Percentiles rank a stretch among this genome's conserved stretches.
phyloP scores from a whole-genome alignment of 2,888 invertebrate species.

The Eledone cirrhosa region DNA sequence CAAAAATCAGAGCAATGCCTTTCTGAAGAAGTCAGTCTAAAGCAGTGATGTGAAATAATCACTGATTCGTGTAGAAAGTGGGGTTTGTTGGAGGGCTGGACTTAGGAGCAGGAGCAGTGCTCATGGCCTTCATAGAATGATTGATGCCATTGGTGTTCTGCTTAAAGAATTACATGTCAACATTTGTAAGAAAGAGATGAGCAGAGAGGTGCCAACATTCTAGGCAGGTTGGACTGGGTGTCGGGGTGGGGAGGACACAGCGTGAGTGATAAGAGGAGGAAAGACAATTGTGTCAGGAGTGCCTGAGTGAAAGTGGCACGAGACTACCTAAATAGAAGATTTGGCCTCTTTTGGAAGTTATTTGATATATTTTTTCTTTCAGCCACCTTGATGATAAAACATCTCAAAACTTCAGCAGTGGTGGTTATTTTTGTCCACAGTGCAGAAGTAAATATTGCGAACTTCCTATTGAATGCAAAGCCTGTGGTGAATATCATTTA shows the following conservation, averaged over 20 bases:
- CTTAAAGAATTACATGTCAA: neutral
- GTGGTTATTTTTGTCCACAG: constrained; percentile 74
- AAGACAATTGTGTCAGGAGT: too few relatives aligned
- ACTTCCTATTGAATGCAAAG: constrained; percentile 94
- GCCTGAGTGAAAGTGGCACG: too few relatives aligned
- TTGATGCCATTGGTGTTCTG: constrained; percentile 11
- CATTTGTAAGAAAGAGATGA: neutral
- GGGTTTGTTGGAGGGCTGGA: neutral
- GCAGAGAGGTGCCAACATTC: neutral
- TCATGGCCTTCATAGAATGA: neutral
- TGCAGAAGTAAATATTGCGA: constrained; percentile 98
- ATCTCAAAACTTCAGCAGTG: constrained; percentile 58
- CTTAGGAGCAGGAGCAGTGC: neutral
- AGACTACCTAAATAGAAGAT: neutral
- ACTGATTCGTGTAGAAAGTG: neutral
- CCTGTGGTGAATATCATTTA: constrained; percentile 74
- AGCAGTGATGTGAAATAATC: neutral
- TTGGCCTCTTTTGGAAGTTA: neutral
- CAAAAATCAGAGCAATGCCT: too few relatives aligned
- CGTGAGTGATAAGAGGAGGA: too few relatives aligned
- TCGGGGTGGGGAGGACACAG: too few relatives aligned
- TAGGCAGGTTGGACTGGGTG: too few relatives aligned
- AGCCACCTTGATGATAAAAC: constrained; percentile 79
- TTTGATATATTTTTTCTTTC: constrained; percentile 41
- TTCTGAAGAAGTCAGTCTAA: too few relatives aligned